phyloP scores from a whole-genome alignment of 2,888 invertebrate genomes.

The Deroplatys truncata region DNA sequence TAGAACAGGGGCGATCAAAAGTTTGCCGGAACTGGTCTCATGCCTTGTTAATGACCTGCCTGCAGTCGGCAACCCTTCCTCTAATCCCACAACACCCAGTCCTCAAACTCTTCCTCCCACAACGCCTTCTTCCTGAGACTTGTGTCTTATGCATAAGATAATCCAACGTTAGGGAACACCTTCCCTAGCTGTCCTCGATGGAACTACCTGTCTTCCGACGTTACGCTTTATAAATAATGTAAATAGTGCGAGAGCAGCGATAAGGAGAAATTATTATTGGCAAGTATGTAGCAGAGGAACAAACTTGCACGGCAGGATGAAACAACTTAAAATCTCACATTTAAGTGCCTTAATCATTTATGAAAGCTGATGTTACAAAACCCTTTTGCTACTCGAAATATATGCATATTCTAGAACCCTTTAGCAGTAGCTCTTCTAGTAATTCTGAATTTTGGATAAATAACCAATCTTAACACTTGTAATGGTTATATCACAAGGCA shows the following conservation, averaged over 20 bases:
- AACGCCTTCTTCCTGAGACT: neutral
- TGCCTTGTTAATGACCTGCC: constrained; percentile 1
- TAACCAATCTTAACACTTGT: no score
- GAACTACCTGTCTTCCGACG: neutral
- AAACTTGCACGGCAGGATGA: neutral
- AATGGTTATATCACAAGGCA: no score
- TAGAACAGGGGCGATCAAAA: neutral
- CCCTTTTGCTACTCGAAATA: no score
- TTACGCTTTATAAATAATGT: neutral
- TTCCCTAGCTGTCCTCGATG: neutral
- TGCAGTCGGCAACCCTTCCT: neutral
- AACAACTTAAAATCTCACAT: no score
- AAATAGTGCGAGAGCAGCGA: neutral
- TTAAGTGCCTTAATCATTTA: neutral
- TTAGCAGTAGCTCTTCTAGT: no score
- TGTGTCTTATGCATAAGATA: constrained; percentile 4
- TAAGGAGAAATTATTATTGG: neutral
- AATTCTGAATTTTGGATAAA: no score
- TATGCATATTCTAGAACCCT: no score
- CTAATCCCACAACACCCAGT: neutral
- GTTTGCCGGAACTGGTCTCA: neutral
- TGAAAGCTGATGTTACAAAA: no score
- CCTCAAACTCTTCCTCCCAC: neutral
- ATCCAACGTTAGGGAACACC: neutral
- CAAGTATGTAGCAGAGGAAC: neutral